These are phyloP conservation scores for Antennarius striatus DNA, from an alignment of 2,113 vertebrate genomes.

Conservation along the genomic window DNA sequence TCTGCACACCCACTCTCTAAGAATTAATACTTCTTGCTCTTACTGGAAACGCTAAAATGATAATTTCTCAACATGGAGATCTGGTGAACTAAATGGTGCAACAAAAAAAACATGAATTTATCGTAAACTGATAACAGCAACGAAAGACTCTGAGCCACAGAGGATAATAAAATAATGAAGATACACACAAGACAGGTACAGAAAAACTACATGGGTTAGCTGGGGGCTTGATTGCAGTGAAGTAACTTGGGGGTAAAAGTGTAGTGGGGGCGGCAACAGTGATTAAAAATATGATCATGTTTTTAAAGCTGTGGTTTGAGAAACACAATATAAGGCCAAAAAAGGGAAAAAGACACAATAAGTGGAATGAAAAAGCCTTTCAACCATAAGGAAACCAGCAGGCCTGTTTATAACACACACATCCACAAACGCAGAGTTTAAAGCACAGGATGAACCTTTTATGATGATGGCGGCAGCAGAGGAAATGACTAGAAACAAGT, in stretches of 20 bases:
- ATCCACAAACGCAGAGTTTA: conserved; percentile 40
- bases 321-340: conserved; percentile 28
- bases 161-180: conserved; percentile 36
- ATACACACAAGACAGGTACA: conserved; percentile 12
- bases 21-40: conserved; percentile 32
- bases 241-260: conserved; percentile 4
- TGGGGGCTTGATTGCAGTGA: conserved; percentile 24
- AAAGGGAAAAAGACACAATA: conserved; percentile 46
- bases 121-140: conserved; percentile 41
- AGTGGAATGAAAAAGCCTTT: conserved; percentile 57
- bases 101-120: conserved; percentile 39
- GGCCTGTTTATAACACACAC: conserved; percentile 44
- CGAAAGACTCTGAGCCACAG: conserved; percentile 2
- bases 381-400: conserved; percentile 50
- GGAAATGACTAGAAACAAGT: conserved; percentile 50
- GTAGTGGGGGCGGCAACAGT: conserved; percentile 12
- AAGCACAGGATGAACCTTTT: conserved; percentile 54
- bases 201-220: conserved; percentile 9
- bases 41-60: conserved; percentile 46
- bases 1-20: conserved; percentile 13
- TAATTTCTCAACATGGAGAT: conserved; percentile 39
- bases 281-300: conserved; percentile 36
- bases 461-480: conserved; percentile 39
- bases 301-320: conserved; percentile 28
- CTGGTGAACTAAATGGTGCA: conserved; percentile 25